Base-by-base conservation (phyloP, 92 coral and sea anemone species). In the Palythoa grandiflora region DNA sequence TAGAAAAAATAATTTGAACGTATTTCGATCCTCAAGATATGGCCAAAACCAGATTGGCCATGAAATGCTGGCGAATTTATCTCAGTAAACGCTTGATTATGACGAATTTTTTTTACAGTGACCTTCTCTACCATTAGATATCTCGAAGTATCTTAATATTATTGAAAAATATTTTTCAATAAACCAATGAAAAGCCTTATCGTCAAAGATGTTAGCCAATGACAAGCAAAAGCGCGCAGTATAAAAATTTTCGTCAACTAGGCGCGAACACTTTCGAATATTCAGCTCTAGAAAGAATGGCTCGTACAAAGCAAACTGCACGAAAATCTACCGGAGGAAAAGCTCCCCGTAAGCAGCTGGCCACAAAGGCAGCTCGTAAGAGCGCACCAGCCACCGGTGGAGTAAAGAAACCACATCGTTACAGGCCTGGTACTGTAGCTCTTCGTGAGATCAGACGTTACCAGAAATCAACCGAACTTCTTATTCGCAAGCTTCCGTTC, bases 361-460 rank as follows among this genome's bases (percentile, higher is more conserved):
- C 98, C 5, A 96, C 98, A 20, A 96, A 96, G 71, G 98, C 98
- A 37, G 98, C 98, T 75, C 93, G 98, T 54, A 96, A 96, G 89
- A 96, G 98, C 83, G 98, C 98, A 9, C 98, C 98, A 68, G 94
- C 98, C 15, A 96, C 98, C 36, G 98, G 98, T 54, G 98, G 98
- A 73, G 98, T 96, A 50, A 96, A 95, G 92, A 96, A 96, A 89
- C 98, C 98, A 21, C 98, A 96, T 94, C 94, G 98, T 73, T 96
- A 96, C 81, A 93, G 98, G 94, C 98, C 98, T 50, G 93, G 95
- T 78, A 90, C 96, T 38, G 94, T 93, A 53, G 96, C 96, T 79
- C 96, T 93, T 85, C 94, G 96, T 83, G 70, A 63, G 36, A 63
- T 63, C 70, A 17, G 70, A n/a, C 70, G 70, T 17, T 63, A 63